Evolutionary conservation across 2,888 invertebrate genomes (phyloP).

Genomic region (Melieria crassipennis): DNA sequence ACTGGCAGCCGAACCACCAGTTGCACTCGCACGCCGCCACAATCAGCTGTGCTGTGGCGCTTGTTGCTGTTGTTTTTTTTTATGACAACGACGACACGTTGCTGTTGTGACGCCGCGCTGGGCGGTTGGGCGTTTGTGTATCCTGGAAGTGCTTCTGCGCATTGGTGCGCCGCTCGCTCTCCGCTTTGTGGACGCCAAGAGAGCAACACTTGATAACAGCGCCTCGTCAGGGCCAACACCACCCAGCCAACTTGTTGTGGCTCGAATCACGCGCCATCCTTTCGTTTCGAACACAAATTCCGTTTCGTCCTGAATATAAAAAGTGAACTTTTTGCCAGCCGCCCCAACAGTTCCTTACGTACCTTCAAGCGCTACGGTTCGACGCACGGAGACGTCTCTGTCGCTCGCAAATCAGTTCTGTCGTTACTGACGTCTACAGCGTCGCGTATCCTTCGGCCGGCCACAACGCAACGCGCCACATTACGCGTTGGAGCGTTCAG

Average conservation of each 20-base stretch:
- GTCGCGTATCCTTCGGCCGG: too few species aligned
- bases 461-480: too few species aligned
- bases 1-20: constrained; percentile 48
- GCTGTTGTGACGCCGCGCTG: constrained; percentile 10
- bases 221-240: neutral
- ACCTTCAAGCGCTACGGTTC: constrained; percentile 27
- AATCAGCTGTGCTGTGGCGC: constrained; percentile 25
- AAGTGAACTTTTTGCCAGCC: constrained; percentile 11
- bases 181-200: constrained; percentile 21
- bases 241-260: too few species aligned
- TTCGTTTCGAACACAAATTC: neutral
- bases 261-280: too few species aligned
- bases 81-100: too few species aligned
- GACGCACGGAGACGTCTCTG: neutral
- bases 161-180: neutral
- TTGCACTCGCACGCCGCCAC: constrained; percentile 41
- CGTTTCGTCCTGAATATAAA: constrained; percentile 7
- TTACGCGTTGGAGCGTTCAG: too few species aligned
- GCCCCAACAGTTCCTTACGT: constrained; percentile 50
- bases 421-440: too few species aligned
- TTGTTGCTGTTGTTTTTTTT: too few species aligned
- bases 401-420: neutral
- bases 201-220: constrained; percentile 10
- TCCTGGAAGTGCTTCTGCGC: constrained; percentile 36
- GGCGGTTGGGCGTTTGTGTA: constrained; percentile 15